Percentiles rank a stretch among this genome's conserved stretches.
Conservation (phyloP, 2,797 vertebrate genomes). For the Periophthalmus magnuspinnatus region DNA sequence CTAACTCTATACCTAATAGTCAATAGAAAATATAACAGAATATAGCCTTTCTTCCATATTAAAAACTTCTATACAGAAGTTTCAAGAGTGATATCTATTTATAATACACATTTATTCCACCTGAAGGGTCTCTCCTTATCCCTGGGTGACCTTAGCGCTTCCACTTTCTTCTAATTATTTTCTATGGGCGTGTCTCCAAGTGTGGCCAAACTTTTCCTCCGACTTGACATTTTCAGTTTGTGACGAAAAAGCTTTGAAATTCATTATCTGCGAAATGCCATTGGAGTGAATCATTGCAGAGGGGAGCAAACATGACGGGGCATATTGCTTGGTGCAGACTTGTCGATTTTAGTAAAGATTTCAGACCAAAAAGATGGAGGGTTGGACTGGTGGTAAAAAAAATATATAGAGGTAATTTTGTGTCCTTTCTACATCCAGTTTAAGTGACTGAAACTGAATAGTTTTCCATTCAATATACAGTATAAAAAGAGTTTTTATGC, state of each 20-base stretch:
- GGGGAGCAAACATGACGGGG: slow-evolving; percentile 32
- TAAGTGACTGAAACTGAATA: background rate
- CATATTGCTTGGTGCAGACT: slow-evolving; percentile 17
- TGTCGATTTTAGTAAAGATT: slow-evolving; percentile 27
- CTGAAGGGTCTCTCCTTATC: slow-evolving; percentile 10
- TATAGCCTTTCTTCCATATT: too few species aligned
- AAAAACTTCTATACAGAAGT: too few species aligned
- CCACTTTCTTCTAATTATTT: slow-evolving; percentile 45
- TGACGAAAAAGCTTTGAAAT: slow-evolving; percentile 42
- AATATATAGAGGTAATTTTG: background rate
- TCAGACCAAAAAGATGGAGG: slow-evolving; percentile 20
- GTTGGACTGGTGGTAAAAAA: background rate
- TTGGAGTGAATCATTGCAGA: slow-evolving; percentile 42
- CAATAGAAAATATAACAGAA: too few species aligned
- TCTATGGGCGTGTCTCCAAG: slow-evolving; percentile 41
- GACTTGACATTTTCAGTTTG: slow-evolving; percentile 57
- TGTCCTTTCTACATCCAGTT: background rate
- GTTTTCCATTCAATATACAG: background rate
- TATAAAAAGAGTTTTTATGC: too few species aligned
- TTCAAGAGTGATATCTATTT: too few species aligned
- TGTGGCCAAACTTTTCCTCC: slow-evolving; percentile 38
- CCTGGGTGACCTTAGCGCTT: slow-evolving; percentile 24
- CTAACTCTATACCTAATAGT: too few species aligned
- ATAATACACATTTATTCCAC: background rate
- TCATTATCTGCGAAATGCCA: slow-evolving; percentile 61